Percentiles rank a stretch among this genome's conserved stretches.
Evolutionary conservation across 2,888 invertebrate species (phyloP).

Genomic region (Macrosoma leucophasiata): DNA sequence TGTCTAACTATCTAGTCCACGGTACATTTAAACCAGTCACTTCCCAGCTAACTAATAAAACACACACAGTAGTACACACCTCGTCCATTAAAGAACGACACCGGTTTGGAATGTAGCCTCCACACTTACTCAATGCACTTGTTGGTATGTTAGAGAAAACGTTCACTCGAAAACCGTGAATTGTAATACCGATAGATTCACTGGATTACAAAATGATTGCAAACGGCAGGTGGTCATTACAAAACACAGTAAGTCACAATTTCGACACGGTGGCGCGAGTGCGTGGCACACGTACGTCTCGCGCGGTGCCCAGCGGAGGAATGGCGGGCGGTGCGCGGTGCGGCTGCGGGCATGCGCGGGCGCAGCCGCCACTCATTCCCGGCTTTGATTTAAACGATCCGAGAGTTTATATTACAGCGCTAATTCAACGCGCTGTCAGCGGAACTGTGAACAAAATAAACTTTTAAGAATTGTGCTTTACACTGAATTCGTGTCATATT

Average conservation of each 20-base stretch:
- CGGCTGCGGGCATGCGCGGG: slow-evolving; percentile 33
- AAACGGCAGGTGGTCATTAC: slow-evolving; percentile 32
- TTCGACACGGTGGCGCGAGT: slow-evolving; percentile 24
- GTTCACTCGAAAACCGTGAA: slow-evolving; percentile 33
- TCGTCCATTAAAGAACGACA: slow-evolving; percentile 70
- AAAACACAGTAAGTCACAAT: slow-evolving; percentile 38
- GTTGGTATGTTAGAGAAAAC: slow-evolving; percentile 44
- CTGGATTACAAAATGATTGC: slow-evolving; percentile 32
- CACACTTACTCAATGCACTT: slow-evolving; percentile 61
- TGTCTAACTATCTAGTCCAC: slow-evolving; percentile 30
- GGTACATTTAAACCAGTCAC: slow-evolving; percentile 43
- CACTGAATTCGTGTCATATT: no score
- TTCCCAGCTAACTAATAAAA: slow-evolving; percentile 52
- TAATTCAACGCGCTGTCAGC: slow-evolving; percentile 22
- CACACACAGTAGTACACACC: slow-evolving; percentile 61
- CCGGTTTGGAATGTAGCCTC: slow-evolving; percentile 73
- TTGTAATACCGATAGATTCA: slow-evolving; percentile 33
- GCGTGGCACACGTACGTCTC: slow-evolving; percentile 37
- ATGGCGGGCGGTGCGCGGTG: no score
- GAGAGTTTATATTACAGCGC: slow-evolving; percentile 22
- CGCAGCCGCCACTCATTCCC: slow-evolving; percentile 43
- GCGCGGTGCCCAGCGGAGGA: slow-evolving; percentile 45
- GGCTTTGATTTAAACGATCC: slow-evolving; percentile 49
- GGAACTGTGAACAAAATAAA: slow-evolving; percentile 31
- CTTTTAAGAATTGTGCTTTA: no score